Conservation (phyloP, 92 coral and sea anemone species). For the Isaurus tuberculatus region DNA sequence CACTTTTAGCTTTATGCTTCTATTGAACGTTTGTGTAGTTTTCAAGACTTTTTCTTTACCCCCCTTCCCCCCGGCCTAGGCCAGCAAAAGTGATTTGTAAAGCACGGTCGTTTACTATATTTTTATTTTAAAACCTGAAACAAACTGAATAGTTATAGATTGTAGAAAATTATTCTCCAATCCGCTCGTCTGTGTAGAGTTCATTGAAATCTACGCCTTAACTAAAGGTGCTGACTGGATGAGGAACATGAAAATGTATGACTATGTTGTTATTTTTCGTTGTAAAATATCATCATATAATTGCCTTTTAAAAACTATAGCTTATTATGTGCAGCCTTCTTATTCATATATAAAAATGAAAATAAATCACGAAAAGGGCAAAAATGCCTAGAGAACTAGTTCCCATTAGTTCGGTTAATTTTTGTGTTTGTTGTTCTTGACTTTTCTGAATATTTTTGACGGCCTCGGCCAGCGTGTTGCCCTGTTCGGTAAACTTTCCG, state of each 20-base stretch:
- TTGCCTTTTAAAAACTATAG: background rate
- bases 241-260: conserved; percentile 16
- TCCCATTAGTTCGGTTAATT: conserved; percentile 9
- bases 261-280: conserved; percentile 1
- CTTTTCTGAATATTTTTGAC: background rate
- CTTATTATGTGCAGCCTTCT: background rate
- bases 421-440: conserved; percentile 4
- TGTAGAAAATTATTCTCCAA: background rate
- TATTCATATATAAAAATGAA: background rate
- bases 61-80: conserved; percentile 2
- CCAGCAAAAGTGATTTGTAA: background rate
- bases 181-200: conserved; percentile 17
- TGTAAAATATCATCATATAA: background rate
- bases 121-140: conserved; percentile 12
- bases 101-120: conserved; percentile 2
- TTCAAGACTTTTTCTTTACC: too few relatives aligned
- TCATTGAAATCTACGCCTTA: background rate
- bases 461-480: background rate
- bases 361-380: conserved; percentile 4
- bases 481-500: background rate
- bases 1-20: too few relatives aligned
- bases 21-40: too few relatives aligned
- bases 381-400: too few relatives aligned
- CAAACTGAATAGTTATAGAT: background rate
- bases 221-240: background rate